phyloP scores from a whole-genome alignment of 2,888 invertebrate species.

The Lamproptera curius region DNA sequence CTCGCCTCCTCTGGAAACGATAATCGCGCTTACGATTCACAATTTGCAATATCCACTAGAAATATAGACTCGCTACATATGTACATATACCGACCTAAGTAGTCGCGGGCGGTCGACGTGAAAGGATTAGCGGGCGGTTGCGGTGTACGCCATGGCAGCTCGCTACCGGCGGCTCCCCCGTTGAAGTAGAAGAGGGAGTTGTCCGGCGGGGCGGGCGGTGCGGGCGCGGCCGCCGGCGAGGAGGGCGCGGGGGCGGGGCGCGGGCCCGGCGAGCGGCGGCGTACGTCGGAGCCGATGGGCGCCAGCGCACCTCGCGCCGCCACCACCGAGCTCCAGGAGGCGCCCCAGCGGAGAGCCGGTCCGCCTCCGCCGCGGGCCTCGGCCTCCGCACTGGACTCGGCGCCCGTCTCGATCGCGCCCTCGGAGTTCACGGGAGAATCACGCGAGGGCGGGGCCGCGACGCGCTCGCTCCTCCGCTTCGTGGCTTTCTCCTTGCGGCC shows the following conservation, averaged over 20 bases:
- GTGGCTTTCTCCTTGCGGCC: slow-evolving; percentile 31
- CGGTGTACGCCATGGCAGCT: slow-evolving; percentile 31
- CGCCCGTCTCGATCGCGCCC: slow-evolving; percentile 30
- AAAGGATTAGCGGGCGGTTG: slow-evolving; percentile 20
- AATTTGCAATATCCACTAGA: no score
- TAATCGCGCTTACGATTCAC: no score
- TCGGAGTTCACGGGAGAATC: slow-evolving; percentile 28
- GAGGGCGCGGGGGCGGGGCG: slow-evolving; percentile 30
- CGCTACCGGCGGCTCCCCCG: slow-evolving; percentile 36
- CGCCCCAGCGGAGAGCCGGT: slow-evolving; percentile 45
- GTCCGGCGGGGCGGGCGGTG: slow-evolving; percentile 60
- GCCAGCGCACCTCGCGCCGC: slow-evolving; percentile 51
- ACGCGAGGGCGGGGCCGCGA: slow-evolving; percentile 26
- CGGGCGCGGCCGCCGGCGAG: slow-evolving; percentile 45
- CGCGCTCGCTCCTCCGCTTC: slow-evolving; percentile 30
- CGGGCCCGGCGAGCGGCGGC: slow-evolving; percentile 38
- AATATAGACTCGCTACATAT: no score
- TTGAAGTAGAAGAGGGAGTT: slow-evolving; percentile 69
- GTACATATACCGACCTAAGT: slow-evolving; percentile 36
- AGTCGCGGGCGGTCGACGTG: slow-evolving; percentile 30
- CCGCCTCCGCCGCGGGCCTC: slow-evolving; percentile 34
- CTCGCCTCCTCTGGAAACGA: slow-evolving; percentile 30
- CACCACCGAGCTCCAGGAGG: slow-evolving; percentile 55
- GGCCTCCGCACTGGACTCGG: slow-evolving; percentile 45
- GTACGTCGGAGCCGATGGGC: slow-evolving; percentile 60